Evolutionary conservation across 2,888 invertebrate species (phyloP), one percentile per base, ranked within the genome.

Genomic region (Copidosoma aretas): DNA sequence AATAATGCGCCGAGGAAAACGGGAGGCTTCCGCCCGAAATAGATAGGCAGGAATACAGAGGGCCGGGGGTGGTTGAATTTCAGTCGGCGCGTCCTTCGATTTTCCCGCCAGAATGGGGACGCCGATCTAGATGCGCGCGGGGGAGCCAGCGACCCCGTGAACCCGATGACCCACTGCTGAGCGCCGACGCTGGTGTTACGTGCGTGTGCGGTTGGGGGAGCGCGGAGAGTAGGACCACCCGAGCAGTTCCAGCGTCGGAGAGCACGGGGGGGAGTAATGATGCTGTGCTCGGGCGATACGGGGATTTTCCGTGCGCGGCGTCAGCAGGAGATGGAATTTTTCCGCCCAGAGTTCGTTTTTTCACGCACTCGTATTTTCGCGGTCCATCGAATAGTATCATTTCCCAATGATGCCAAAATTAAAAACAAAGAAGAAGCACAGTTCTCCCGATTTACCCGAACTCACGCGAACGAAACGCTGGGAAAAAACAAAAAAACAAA

Each of bases 81-180:
- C 39, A 32, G 15, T 21, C 21, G 21, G 22, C 54, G 22, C 65
- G 68, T 71, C 71, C 68, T 71, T 71, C 65, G 68, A 71, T 71
- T 71, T 68, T 71, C 66, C 53, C 22, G 32, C 57, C 12, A n/a
- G 53, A 71, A 67, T 54, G 66, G 66, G 64, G 68, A 57, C 65
- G 61, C 70, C 39, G 66, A 68, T 68, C 71, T 57, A 71, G 68
- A 71, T 67, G 57, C 57, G 41, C 60, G 67, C 21, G 58, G 61
- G 43, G 3, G 43, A 15, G 43, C 43, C 43, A 32, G 32, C 59
- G 67, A 64, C 67, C 67, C 59, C 64, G 67, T 71, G 67, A 70
- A 70, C 70, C 60, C 63, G 39, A 22, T 65, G 59, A 51, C 32
- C 19, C 41, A 15, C 41, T 15, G 57, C 32, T 17, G 17, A 57